Evolutionary conservation across 2,797 vertebrate genomes (phyloP), one percentile per base, ranked within the genome.

Genomic region (Acanthornis magna): DNA sequence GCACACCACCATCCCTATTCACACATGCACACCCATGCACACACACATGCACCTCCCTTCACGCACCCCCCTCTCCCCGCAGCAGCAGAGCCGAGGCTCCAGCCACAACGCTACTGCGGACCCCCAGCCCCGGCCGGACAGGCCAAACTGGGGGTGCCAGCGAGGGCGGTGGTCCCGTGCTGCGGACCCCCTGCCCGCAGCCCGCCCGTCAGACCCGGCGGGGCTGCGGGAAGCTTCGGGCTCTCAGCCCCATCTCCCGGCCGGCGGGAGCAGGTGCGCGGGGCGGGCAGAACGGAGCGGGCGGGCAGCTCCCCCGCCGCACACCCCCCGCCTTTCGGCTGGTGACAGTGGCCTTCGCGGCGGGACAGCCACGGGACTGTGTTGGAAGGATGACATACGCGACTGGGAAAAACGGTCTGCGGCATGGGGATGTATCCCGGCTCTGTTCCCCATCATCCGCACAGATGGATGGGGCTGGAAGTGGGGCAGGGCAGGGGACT

Each of bases 191-290:
- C 19, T 17, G 13, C 26, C 19, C 26, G 19, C 34, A 63, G 34
- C 17, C 20, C 5, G 23, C 73, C 65, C 6, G 16, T 20, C 63
- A 9, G 43, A 30, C 1, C 21, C 45, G 66, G 34, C 36, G 25
- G 58, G 65, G 65, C 72, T 53, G 65, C 87, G 51, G 72, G 38
- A 30, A 89, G 79, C 51, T n/a, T 65, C 79, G 72, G 72, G 21
- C 87, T 89, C n/a, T 84, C 65, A 89, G 87, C 87, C 87, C 87
- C 87, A 89, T 89, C 87, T 89, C 87, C 87, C 79, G 88, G 88
- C 79, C 79, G n/a, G 73, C 45, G 29, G 58, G n/a, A 77, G 87
- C 58, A 89, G 87, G 79, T 83, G 79, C 79, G 79, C 51, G 17
- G 58, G 72, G 72, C 58, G 45, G 58, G 72, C 87, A 27, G 65